A percentile compares a stretch with the other conserved stretches of the same genome.
phyloP scores from a whole-genome alignment of 2,888 invertebrate species.

The Petrolisthes cinctipes region DNA sequence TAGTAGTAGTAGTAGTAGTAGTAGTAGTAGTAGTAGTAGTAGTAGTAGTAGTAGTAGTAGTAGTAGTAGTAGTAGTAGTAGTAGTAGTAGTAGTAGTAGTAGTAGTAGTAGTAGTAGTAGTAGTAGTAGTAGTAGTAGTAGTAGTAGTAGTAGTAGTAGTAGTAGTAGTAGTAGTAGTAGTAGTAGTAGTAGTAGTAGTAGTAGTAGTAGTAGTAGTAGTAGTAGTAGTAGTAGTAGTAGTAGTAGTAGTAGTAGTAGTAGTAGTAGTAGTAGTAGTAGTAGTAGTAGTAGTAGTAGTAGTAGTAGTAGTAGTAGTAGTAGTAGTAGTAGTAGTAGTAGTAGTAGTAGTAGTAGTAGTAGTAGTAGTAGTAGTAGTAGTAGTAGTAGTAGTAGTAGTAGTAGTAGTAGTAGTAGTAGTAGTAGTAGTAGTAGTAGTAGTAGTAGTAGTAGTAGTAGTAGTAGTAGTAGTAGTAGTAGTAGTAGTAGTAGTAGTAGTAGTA shows the following conservation, averaged over 20 bases:
- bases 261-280: not conserved
- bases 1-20: constrained; percentile 1
- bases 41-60: constrained; percentile 1
- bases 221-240: not conserved
- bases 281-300: not conserved
- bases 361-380: not conserved
- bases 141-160: constrained; percentile 1
- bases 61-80: constrained; percentile 1
- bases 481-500: not conserved
- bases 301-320: not conserved
- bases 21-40: constrained; percentile 1
- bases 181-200: constrained; percentile 1
- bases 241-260: not conserved
- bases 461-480: not conserved
- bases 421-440: not conserved
- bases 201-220: not conserved
- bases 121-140: constrained; percentile 1
- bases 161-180: not conserved
- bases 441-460: not conserved
- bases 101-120: constrained; percentile 1
- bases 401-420: not conserved
- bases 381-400: not conserved
- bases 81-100: constrained; percentile 1
- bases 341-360: not conserved
- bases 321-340: not conserved